Evolutionary conservation across 2,797 vertebrate species (phyloP), one percentile per base, ranked within the genome.

Genomic region (Garrulus glandarius): DNA sequence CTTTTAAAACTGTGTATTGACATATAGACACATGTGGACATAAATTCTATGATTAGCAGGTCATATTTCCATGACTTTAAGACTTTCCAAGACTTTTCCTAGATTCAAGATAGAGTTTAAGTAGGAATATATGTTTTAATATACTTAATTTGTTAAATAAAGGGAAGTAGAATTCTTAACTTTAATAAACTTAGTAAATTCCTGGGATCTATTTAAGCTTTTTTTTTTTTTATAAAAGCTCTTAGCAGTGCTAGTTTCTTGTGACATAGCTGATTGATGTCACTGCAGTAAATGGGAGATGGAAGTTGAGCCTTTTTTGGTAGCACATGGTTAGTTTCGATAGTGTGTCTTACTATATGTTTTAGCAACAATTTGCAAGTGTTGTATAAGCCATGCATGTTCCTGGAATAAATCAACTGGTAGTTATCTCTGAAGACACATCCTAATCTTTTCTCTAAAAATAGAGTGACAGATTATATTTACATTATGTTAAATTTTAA

Each of bases 371-470:
- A 44, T 79, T 84, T 87, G 29, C 34, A 70, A 89, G 64, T 67
- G 67, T 87, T 89, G 32, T 57, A n/a, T 65, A 84, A 93, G 47
- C 36, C 47, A n/a, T 24, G 52, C 4, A 15, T 69, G 55, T 57
- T 91, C 23, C 39, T 67, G 39, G 50, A 91, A 91, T 57, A 79
- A 87, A 84, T 79, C 67, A 76, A 8, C 11, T 87, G 32, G 36
- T 63, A 80, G 70, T 69, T 84, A 87, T 70, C n/a, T 72, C n/a
- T 79, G 36, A 92, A 72, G 78, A 84, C 15, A 63, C 4, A 29
- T 84, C 29, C 67, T 90, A 52, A 52, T 80, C 30, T 94, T 74
- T 80, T 69, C 57, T 79, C 59, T 91, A 89, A 79, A 94, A 94
- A 52, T 36, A 81, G 60, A 30, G 44, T 79, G 81, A 82, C 55